phyloP scores from a whole-genome alignment of 2,113 vertebrate species.

The Steatornis caripensis region DNA sequence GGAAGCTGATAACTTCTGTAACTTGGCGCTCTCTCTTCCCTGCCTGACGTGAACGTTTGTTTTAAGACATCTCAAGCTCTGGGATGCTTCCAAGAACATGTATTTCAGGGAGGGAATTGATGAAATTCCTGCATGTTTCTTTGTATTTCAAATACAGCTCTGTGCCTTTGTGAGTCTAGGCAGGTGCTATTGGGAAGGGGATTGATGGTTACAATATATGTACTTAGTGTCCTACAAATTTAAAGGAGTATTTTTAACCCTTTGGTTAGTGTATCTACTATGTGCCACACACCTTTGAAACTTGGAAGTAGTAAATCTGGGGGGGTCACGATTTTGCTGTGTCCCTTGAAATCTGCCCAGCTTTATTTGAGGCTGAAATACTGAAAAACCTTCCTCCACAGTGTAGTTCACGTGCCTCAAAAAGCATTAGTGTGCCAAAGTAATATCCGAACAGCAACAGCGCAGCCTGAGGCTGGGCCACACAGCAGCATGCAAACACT shows the following conservation, averaged over 20 bases:
- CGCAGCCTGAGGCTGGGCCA: neutral
- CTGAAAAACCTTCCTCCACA: neutral
- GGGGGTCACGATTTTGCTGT: neutral
- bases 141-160: neutral
- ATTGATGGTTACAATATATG: neutral
- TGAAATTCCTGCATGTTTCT: neutral
- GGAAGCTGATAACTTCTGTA: neutral
- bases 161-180: neutral
- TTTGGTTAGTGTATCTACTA: neutral
- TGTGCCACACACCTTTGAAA: neutral
- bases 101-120: neutral
- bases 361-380: neutral
- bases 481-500: neutral
- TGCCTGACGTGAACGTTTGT: neutral
- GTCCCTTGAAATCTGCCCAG: neutral
- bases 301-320: neutral
- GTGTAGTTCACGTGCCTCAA: neutral
- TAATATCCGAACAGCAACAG: neutral
- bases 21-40: neutral
- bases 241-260: neutral
- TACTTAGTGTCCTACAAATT: neutral
- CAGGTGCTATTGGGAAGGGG: neutral
- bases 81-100: neutral
- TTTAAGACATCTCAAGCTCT: neutral
- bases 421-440: neutral